Evolutionary conservation across 2,888 invertebrate species (phyloP), one percentile per base, ranked within the genome.

Genomic region (Lepidocyrtoides sp.): DNA sequence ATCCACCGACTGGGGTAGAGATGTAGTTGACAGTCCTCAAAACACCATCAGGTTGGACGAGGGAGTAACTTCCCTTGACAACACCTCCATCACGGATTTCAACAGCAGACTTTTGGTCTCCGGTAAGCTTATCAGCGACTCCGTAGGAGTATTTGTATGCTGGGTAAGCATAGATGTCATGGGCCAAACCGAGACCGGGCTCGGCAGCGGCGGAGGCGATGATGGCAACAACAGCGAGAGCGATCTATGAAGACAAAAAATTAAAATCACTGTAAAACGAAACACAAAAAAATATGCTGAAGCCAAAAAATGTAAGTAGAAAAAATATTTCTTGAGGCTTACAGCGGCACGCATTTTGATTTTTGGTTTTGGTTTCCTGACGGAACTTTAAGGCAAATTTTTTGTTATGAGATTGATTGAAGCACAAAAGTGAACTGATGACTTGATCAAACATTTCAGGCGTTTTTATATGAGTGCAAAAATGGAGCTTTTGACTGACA

Each of bases 21-120:
- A 90, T 66, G 66, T 83, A 83, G 12, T 66, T 83, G n/a, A 79
- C 88, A 36, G 88, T 79, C 3, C 79, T 48, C 26, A 84, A 7
- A 4, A 90, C 84, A 29, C 90, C 90, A 90, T 90, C 90, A 51
- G 90, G 84, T 66, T 90, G 90, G 36, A 90, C 82, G 23, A 90
- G 60, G 3, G 23, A 23, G 54, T 90, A 90, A 8, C 77, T 48
- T 75, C 90, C 83, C 32, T 89, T 91, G 36, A 81, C 81, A 0
- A 92, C 66, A 26, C 54, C 91, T 14, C 92, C 92, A 41, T 92
- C 92, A 48, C 92, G 72, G n/a, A 77, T 32, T 81, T 92, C 92
- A 29, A 7, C 0, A 41, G 88, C 88, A 29, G 69, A 48, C 69
- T 92, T 92, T 29, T 84, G 83, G 72, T 92, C 92, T 26, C 92